Evolutionary conservation across 35 echinoderm and acorn worm species (phyloP), one percentile per base, ranked within the genome.

Genomic region (Stichopus chloronotus): DNA sequence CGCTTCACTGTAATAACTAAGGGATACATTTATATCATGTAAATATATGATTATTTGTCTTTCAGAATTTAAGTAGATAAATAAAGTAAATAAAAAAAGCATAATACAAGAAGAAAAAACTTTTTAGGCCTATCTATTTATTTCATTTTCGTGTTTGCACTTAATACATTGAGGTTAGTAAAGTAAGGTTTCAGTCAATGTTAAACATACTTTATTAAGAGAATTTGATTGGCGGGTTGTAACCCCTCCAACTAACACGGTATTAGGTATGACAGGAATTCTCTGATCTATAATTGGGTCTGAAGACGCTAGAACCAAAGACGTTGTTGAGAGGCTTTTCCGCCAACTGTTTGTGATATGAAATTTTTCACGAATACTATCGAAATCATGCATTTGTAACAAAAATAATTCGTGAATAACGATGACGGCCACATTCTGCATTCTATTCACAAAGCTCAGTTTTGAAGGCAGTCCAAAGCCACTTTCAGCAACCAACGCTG

Each of bases 191-290:
- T 43, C 3, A 43, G 3, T 43, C 30, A 3, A 43, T 43, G 3
- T 43, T n/a, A 14, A 22, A 88, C 87, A 63, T 89, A 89, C 87
- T 7, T 71, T 17, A 53, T 81, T 61, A 5, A 97, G 72, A 55
- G 92, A 25, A 13, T 91, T 86, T 6, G 77, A 81, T 23, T 78
- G 86, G 90, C 65, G 53, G 5, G 92, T 63, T 76, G 92, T 92
- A 1, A 95, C 57, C 10, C 96, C 96, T 72, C 96, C 96, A 82
- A 98, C 90, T 5, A 91, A 78, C 13, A 93, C 83, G 6, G 90
- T 53, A 55, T 95, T 92, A 0, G 96, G 96, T 81, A 88, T 92
- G 9, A 95, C 60, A 13, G 96, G 89, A 22, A 92, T 78, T 53
- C 91, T 87, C 56, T 87, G 91, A 59, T 98, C 90, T 30, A 88